Base-by-base conservation (phyloP, 2,113 vertebrate genomes). In the Onychostruthus taczanowskii region DNA sequence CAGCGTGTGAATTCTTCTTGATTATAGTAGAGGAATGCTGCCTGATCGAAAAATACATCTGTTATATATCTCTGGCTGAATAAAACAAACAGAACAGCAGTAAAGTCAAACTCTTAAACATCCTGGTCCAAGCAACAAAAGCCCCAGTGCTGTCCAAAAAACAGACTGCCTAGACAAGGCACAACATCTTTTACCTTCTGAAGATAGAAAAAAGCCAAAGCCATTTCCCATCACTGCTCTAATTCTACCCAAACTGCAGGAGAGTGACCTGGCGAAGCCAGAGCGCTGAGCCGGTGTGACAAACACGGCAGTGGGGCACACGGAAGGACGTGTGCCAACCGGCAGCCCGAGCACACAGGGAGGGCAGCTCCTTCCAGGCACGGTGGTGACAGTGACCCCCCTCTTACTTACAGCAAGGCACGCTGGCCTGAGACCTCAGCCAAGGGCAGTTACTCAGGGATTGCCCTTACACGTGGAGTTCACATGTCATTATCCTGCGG, bases 211-310 rank as follows among this genome's bases (percentile, higher is more conserved):
- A 39, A 27, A 47, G 10, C 8, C 23, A 31, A 61, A 61, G 27
- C 17, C 27, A 28, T 17, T 82, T 82, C 30, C 70, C 62, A 79
- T 21, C 15, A 2, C 49, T 23, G 33, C 21, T 24, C 52, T 52
- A 74, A 50, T 11, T 58, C 44, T 24, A 19, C 17, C 39, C 50
- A 10, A 16, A 5, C 4, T n/a, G 66, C 14, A 56, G 30, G 16
- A 49, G 46, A 39, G 47, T 1, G 16, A n/a, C 33, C n/a, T 49
- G 4, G 4, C 5, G 21, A 43, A 74, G 83, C 3, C 55, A 10
- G 33, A 33, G 72, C 0, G 0, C 18, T 0, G 61, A 58, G 74
- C 30, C 0, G 0, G 14, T 27, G 62, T 26, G 56, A 75, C 66
- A 75, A 37, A 43, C 26, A 7, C 14, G 14, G 46, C 43, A 62